These are phyloP conservation scores for Umimayanthus chanpuru DNA, from an alignment of 92 coral and sea anemone species.

Conservation along the genomic window DNA sequence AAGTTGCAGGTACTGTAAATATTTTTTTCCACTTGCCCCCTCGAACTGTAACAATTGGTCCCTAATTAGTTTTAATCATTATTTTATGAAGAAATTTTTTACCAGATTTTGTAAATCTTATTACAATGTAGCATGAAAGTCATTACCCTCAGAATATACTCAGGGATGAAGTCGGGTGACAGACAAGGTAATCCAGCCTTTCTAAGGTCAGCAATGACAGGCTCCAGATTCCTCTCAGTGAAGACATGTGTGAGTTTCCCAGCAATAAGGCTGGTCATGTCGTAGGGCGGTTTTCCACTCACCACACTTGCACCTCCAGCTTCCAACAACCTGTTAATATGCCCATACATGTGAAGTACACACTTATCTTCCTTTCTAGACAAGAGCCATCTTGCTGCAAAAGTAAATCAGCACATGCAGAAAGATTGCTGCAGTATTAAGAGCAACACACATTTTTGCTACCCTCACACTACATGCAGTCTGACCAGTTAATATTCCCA, in stretches of 20 bases:
- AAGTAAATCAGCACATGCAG: neutral
- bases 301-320: conserved; percentile 82
- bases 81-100: no score
- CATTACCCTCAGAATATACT: conserved; percentile 84
- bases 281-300: conserved; percentile 70
- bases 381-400: neutral
- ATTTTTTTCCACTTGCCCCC: no score
- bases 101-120: no score
- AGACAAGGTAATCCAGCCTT: conserved; percentile 78
- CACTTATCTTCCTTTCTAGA: neutral
- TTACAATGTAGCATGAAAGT: no score
- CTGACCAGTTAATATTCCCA: no score
- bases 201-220: conserved; percentile 65
- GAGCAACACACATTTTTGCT: no score
- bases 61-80: no score
- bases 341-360: neutral
- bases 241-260: conserved; percentile 87
- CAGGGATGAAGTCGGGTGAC: conserved; percentile 92
- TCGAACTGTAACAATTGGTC: no score
- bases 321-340: conserved; percentile 69
- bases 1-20: no score
- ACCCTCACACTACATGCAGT: no score
- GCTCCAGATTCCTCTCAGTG: conserved; percentile 77
- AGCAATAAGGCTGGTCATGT: conserved; percentile 41
- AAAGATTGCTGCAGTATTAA: no score